These are phyloP conservation scores for Hydractinia echinata DNA, from an alignment of 30 jellyfish, hydroid and myxozoan genomes.

Conservation along the genomic window DNA sequence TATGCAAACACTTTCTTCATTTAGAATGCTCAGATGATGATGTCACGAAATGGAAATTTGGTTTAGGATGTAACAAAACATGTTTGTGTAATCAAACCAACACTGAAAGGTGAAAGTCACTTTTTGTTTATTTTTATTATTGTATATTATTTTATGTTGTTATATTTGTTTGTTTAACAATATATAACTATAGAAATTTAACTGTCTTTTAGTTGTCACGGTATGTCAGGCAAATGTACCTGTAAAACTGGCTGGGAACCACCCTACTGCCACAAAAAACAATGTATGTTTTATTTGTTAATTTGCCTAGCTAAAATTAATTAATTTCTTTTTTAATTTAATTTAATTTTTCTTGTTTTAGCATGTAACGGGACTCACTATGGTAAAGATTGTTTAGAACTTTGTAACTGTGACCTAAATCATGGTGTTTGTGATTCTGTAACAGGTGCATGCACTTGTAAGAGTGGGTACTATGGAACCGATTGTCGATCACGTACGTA, in stretches of 20 bases:
- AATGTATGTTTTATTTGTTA: conserved; percentile 7
- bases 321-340: not conserved
- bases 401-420: conserved; percentile 50
- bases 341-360: not conserved
- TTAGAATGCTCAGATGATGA: too few species aligned
- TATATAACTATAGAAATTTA: not conserved
- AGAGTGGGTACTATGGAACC: not conserved
- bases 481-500: not conserved
- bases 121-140: not conserved
- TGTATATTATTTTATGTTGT: not conserved
- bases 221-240: conserved; percentile 55
- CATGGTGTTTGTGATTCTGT: conserved; percentile 18
- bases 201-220: conserved; percentile 44
- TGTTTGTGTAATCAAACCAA: conserved; percentile 54
- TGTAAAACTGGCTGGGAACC: conserved; percentile 57
- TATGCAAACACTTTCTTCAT: too few species aligned
- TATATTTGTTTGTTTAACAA: not conserved
- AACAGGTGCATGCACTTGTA: conserved; percentile 34
- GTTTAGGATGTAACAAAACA: conserved; percentile 49
- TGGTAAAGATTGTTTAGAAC: conserved; percentile 2
- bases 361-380: not conserved
- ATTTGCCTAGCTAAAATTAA: not conserved
- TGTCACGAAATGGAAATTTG: conserved; percentile 56
- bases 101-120: conserved; percentile 29
- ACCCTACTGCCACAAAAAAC: conserved; percentile 30